Evolutionary conservation across 2,113 vertebrate species (phyloP), one percentile per base, ranked within the genome.

Genomic region (Clarias magur): DNA sequence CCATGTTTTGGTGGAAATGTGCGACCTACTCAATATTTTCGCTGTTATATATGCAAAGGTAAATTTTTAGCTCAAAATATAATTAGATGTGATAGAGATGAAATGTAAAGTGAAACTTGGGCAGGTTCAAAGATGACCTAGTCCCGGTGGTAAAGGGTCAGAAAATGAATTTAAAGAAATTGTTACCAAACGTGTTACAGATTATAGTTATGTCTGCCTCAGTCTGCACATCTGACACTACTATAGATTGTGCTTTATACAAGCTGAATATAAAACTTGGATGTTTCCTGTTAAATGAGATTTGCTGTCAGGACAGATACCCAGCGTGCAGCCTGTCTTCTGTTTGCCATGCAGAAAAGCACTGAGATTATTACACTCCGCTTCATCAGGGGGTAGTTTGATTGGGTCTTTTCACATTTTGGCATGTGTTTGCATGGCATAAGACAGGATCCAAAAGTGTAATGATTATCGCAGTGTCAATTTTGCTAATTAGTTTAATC

Each of bases 401-500:
- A 48, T 21, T 42, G 21, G 72, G 72, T 25, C 38, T 23, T 76
- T 53, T 76, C 4, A 76, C 38, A 48, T 4, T 53, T 54, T n/a
- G 42, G 73, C 13, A 25, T 76, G 73, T 12, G 60, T 85, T 85
- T 78, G 38, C 16, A 65, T 56, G 70, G 34, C 38, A 76, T 25
- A 76, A 54, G 27, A 42, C 17, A 38, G 34, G 6, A 79, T 56
- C 25, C 82, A 72, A 72, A 84, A 34, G 23, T 72, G 27, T 2
- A 59, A 56, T 70, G 16, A 57, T 84, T 84, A 72, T 84, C 19
- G 0, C 23, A 59, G 30, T 25, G 27, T 73, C 10, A 27, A 11
- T 38, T 60, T 84, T 2, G 9, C 25, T 63, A 53, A 78, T 85
- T 62, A 27, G 15, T 65, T 78, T 48, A 65, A 85, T 85, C 16